Evolutionary conservation across 2,113 vertebrate species (phyloP).

Genomic region (Porphyrio hochstetteri): DNA sequence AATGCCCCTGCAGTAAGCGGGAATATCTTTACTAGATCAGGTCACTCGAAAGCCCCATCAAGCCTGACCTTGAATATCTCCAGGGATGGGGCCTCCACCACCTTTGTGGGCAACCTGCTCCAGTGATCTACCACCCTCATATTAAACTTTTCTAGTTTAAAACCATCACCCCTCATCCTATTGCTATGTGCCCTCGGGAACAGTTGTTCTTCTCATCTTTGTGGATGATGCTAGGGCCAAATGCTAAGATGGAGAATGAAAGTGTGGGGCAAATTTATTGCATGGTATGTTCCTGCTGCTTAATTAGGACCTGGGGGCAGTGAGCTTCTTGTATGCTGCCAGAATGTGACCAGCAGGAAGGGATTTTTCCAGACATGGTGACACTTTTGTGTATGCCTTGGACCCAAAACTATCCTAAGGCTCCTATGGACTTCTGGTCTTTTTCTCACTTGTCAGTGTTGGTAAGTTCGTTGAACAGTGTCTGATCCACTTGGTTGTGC

Average conservation of each 20-base stretch:
- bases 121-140: too few species aligned
- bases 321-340: not conserved
- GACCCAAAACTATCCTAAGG: not conserved
- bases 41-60: too few species aligned
- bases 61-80: too few species aligned
- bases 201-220: too few species aligned
- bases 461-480: not conserved
- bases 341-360: not conserved
- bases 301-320: not conserved
- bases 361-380: not conserved
- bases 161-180: too few species aligned
- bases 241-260: not conserved
- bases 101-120: too few species aligned
- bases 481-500: not conserved
- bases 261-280: not conserved
- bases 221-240: not conserved
- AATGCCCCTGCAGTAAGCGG: too few species aligned
- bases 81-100: too few species aligned
- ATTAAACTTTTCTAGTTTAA: too few species aligned
- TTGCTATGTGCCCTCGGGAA: too few species aligned
- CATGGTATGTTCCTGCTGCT: not conserved
- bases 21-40: too few species aligned
- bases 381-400: not conserved
- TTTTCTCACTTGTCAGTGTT: not conserved
- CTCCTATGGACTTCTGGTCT: not conserved